A percentile compares a stretch with the other conserved stretches of the same genome.
phyloP scores from a whole-genome alignment of 2,888 invertebrate species.

The Gymnoscelis rufifasciata region DNA sequence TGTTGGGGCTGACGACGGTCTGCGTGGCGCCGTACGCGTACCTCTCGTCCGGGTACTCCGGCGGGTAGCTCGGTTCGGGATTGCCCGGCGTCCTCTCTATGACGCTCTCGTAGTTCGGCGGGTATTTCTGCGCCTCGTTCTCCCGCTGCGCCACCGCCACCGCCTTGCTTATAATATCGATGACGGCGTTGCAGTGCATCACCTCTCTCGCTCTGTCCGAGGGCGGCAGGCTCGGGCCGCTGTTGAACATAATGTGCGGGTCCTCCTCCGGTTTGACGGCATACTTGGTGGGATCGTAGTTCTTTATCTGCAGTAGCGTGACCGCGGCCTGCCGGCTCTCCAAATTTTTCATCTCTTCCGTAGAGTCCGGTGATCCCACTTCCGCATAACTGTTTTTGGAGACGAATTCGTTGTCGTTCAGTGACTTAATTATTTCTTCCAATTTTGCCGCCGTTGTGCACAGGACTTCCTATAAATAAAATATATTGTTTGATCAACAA shows the following conservation, averaged over 20 bases:
- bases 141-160: constrained; percentile 74
- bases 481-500: constrained; percentile 50
- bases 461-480: constrained; percentile 78
- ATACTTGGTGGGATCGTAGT: constrained; percentile 74
- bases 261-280: constrained; percentile 64
- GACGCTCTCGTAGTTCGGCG: constrained; percentile 55
- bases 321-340: constrained; percentile 76
- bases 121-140: constrained; percentile 63
- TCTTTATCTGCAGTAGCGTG: constrained; percentile 73
- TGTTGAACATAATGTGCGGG: constrained; percentile 80
- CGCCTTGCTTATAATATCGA: constrained; percentile 75
- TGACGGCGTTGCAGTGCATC: constrained; percentile 75
- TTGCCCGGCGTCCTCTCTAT: constrained; percentile 49
- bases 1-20: constrained; percentile 53
- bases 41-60: constrained; percentile 61
- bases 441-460: constrained; percentile 78
- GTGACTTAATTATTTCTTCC: constrained; percentile 78
- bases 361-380: constrained; percentile 72
- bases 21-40: constrained; percentile 55
- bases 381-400: constrained; percentile 63
- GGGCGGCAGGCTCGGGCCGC: constrained; percentile 77
- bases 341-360: constrained; percentile 75
- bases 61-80: constrained; percentile 45
- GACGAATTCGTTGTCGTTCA: constrained; percentile 55
- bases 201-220: constrained; percentile 75